These are phyloP conservation scores for Alca torda DNA, from an alignment of 2,797 vertebrate genomes.

Conservation along the genomic window DNA sequence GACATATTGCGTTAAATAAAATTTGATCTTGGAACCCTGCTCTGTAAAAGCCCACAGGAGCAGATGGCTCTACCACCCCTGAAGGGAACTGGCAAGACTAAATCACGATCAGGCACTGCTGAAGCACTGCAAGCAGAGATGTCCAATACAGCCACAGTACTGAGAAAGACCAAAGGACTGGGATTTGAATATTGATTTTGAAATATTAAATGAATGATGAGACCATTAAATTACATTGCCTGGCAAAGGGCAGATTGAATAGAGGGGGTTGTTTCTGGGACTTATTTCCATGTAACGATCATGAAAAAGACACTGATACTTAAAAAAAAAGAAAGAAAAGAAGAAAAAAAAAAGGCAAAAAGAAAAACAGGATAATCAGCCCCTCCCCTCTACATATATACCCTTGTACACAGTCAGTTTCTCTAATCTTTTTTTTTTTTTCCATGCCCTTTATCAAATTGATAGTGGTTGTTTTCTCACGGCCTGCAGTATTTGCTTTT, in stretches of 20 bases:
- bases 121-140: neutral
- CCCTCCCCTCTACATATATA: neutral
- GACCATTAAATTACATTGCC: neutral
- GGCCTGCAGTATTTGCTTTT: neutral
- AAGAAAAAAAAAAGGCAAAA: too few species aligned
- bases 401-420: neutral
- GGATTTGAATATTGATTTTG: neutral
- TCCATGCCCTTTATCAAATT: neutral
- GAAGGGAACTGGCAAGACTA: slow-evolving; percentile 52
- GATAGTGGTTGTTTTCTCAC: neutral
- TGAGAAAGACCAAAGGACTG: neutral
- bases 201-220: neutral
- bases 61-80: slow-evolving; percentile 58
- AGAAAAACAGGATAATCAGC: neutral
- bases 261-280: neutral
- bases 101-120: neutral
- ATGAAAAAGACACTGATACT: neutral
- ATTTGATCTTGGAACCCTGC: slow-evolving; percentile 51
- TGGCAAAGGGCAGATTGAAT: neutral
- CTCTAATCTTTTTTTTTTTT: neutral
- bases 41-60: slow-evolving; percentile 50
- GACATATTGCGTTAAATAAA: slow-evolving; percentile 54
- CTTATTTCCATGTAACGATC: neutral
- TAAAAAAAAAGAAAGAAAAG: rapidly evolving
- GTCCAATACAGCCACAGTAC: neutral